Percentiles rank a stretch among this genome's conserved stretches.
These are phyloP conservation scores for Calcarius lapponicus DNA, from an alignment of 2,797 vertebrate species.

Conservation along the genomic window DNA sequence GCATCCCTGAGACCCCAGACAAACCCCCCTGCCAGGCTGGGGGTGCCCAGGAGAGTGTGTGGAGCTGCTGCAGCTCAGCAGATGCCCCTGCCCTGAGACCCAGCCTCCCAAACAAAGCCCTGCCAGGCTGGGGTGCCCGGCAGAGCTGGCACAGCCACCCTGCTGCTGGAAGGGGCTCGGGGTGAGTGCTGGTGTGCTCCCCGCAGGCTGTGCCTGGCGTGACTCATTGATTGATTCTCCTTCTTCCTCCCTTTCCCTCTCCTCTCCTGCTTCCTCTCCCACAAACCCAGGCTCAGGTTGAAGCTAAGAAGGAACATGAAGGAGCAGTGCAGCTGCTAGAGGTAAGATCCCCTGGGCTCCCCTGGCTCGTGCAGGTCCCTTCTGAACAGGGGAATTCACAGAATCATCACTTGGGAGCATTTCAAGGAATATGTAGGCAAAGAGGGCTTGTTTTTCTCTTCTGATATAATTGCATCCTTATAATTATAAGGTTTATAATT, in stretches of 20 bases:
- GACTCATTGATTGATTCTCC: neutral
- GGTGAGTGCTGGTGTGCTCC: neutral
- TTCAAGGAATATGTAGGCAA: neutral
- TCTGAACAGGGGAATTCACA: neutral
- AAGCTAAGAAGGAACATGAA: conserved; percentile 98
- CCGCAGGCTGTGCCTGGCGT: neutral
- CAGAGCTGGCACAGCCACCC: neutral
- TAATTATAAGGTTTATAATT: neutral
- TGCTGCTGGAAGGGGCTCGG: neutral
- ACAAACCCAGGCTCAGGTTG: conserved; percentile 92
- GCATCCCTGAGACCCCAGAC: too few relatives aligned
- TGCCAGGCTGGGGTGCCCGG: neutral
- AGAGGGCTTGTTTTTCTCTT: rapidly evolving
- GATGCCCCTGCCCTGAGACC: too few relatives aligned
- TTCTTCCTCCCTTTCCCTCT: neutral
- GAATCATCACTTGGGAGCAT: neutral
- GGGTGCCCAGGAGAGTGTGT: too few relatives aligned
- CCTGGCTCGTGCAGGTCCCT: neutral
- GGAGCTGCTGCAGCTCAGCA: too few relatives aligned
- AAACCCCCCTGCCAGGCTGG: too few relatives aligned
- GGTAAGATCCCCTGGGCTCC: conserved; percentile 80
- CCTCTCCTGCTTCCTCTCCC: neutral
- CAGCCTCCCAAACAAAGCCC: too few relatives aligned
- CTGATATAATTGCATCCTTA: neutral
- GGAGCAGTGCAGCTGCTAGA: conserved; percentile 97